Percentiles rank a stretch among this genome's conserved stretches.
Conservation (phyloP, 2,888 invertebrate genomes). For the Ferdinandea cuprea region DNA sequence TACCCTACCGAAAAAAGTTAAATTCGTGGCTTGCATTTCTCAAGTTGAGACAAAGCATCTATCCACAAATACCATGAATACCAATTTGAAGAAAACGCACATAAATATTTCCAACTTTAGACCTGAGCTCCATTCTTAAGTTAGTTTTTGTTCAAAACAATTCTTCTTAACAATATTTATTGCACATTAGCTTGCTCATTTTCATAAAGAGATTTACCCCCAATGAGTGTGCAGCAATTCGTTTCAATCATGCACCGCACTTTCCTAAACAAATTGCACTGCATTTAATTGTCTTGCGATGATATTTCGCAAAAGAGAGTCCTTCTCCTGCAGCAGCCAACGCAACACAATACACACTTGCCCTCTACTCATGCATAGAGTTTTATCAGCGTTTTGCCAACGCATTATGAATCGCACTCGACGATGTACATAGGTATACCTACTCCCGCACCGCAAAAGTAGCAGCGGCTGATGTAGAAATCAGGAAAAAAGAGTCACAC, state of each 20-base stretch:
- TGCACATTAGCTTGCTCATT: background rate
- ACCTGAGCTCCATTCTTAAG: too few relatives aligned
- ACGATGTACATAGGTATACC: too few relatives aligned
- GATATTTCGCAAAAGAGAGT: constrained; percentile 40
- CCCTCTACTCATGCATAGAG: background rate
- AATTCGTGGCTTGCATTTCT: too few relatives aligned
- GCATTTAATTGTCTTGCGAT: constrained; percentile 64
- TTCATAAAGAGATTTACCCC: too few relatives aligned
- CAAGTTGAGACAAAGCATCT: too few relatives aligned
- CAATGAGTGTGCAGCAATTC: constrained; percentile 33
- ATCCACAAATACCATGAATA: too few relatives aligned
- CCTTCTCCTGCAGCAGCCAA: background rate
- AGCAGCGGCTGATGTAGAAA: too few relatives aligned
- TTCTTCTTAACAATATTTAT: constrained; percentile 13
- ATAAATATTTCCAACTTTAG: too few relatives aligned
- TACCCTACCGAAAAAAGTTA: too few relatives aligned
- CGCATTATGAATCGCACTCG: constrained; percentile 61
- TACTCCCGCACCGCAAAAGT: background rate
- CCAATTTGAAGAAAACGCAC: too few relatives aligned
- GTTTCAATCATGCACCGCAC: constrained; percentile 21
- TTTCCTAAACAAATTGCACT: constrained; percentile 51
- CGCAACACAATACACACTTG: too few relatives aligned
- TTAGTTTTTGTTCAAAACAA: too few relatives aligned
- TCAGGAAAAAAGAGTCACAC: background rate
- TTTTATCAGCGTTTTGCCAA: constrained; percentile 69